Evolutionary conservation across 2,888 invertebrate genomes (phyloP), one percentile per base, ranked within the genome.

Genomic region (Spisula solida): DNA sequence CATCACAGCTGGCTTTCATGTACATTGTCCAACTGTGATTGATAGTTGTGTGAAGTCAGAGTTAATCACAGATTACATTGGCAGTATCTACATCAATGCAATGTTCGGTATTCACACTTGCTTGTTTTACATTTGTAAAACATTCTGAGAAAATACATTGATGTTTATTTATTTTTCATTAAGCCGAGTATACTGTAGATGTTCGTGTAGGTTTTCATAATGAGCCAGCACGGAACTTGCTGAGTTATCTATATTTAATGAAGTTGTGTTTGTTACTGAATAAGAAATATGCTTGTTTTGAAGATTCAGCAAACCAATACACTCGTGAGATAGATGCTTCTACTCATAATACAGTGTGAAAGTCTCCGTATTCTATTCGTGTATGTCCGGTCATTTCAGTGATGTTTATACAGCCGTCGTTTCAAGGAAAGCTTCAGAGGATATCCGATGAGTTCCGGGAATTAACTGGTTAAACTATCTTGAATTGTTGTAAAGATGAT

Each of bases 81-180:
- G 10, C 25, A 66, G n/a, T n/a, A 5, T 66, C 20, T 25, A 66
- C 60, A 25, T 66, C 25, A 25, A 66, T n/a, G 25, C 25, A 66
- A 66, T 66, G 25, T 25, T 25, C 25, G 2, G 25, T 66, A 66
- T 66, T 4, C 60, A 66, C 60, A 66, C 1, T 66, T 25, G 25
- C n/a, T 66, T n/a, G 25, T 25, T 66, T 10, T 25, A 66, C 25
- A 66, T 66, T 25, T 66, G 60, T 66, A 66, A 25, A 25, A 25
- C 60, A 66, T n/a, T 66, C 60, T 12, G 25, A n/a, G 8, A 25
- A n/a, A 41, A 0, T 66, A 0, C n/a, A 25, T 6, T 4, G 25
- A 66, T 66, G 60, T 75, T 75, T 75, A 34, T 75, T 75, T 75
- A 34, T 18, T 18, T 75, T 75, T 75, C 75, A 75, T 75, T 75